Base-by-base conservation (phyloP, 2,888 invertebrate species). In the Elysia crispata region DNA sequence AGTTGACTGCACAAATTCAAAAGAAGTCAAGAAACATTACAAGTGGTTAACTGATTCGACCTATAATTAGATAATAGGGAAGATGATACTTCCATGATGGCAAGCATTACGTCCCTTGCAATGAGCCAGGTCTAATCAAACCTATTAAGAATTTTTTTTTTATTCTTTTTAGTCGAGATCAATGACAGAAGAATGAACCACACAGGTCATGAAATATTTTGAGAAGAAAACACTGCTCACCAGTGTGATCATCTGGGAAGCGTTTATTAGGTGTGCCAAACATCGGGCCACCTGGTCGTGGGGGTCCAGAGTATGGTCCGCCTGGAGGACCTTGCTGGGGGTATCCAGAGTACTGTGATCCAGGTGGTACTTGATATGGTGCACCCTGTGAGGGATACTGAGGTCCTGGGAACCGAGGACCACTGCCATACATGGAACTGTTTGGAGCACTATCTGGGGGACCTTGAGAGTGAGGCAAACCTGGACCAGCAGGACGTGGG, bases 241-340 rank as follows among this genome's bases (percentile, higher is more conserved):
- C 66, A 70, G 62, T 18, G n/a, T 75, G 72, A 62, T 81, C 82
- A 28, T 87, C 86, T 30, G 89, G 87, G 72, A 84, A 89, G 41
- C 86, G 83, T 69, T 88, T 88, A 80, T 83, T 87, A 33, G 89
- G 89, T 0, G 87, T 88, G 41, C 83, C 84, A 83, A 87, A 89
- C 80, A 87, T 86, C 50, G 76, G 79, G 74, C 82, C 83, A 28
- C 83, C 77, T 28, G 85, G 80, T 25, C 80, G 77, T 82, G 86
- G 85, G 50, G 85, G 85, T 11, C 77, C 81, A 66, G 76, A 72
- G 30, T 66, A 80, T 0, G 80, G 66, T 1, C 73, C 81, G 6
- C 41, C 41, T 41, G 3, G 41, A 28, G 67, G 11, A 31, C 73
- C 30, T 3, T 72, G 72, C 50, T 72, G 78, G 1, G 78, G 23